A percentile compares a stretch with the other conserved stretches of the same genome.
Conservation (phyloP, 2,797 vertebrate species). For the Tragopan temminckii region DNA sequence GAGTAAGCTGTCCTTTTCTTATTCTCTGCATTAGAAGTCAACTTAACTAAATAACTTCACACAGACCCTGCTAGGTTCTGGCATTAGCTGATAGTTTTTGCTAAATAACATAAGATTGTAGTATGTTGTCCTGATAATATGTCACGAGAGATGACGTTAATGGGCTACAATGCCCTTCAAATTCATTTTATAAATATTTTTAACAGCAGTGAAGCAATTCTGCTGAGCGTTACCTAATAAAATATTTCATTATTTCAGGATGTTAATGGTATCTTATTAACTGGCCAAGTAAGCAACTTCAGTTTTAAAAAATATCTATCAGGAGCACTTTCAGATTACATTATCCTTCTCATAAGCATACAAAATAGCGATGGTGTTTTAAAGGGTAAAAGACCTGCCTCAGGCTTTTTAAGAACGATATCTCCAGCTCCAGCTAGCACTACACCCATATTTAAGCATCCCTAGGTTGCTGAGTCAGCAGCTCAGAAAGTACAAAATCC, state of each 20-base stretch:
- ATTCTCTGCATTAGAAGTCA: not conserved
- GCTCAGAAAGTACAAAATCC: not conserved
- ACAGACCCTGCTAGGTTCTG: not conserved
- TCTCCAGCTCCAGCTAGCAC: not conserved
- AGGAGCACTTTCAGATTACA: not conserved
- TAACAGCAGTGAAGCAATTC: not conserved
- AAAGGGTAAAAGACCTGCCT: not conserved
- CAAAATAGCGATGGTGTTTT: not conserved
- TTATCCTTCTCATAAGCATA: not conserved
- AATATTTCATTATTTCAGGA: not conserved
- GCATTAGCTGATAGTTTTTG: not conserved
- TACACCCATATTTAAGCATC: not conserved
- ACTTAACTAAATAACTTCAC: not conserved
- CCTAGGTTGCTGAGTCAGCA: not conserved
- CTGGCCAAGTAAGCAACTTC: not conserved
- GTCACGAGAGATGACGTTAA: not conserved
- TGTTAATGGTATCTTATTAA: not conserved
- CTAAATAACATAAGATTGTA: not conserved
- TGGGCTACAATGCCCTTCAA: not conserved
- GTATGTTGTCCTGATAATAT: not conserved
- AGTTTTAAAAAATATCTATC: not conserved
- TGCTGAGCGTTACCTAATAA: not conserved
- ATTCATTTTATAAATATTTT: conserved; percentile 40
- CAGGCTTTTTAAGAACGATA: not conserved
- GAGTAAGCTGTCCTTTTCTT: not conserved